phyloP scores from a whole-genome alignment of 2,113 vertebrate genomes.

The Sebastes schlegelii region DNA sequence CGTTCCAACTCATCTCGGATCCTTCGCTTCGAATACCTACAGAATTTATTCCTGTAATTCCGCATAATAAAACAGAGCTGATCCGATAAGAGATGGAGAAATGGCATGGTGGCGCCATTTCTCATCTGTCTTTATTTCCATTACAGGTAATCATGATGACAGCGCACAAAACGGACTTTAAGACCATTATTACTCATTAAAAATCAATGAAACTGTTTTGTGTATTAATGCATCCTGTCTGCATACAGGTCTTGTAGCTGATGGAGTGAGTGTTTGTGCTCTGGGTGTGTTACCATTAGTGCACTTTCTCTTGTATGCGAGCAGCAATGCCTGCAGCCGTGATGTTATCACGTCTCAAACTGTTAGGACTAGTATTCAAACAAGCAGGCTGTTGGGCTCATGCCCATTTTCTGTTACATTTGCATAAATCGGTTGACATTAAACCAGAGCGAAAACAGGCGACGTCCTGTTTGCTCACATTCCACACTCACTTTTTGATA shows the following conservation, averaged over 20 bases:
- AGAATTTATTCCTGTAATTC: constrained; percentile 13
- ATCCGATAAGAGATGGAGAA: constrained; percentile 22
- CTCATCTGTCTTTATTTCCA: constrained; percentile 51
- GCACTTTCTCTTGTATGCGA: constrained; percentile 17
- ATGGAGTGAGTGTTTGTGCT: constrained; percentile 12
- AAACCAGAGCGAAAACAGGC: constrained; percentile 61
- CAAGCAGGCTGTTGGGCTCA: constrained; percentile 32
- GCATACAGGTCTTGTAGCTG: constrained; percentile 23
- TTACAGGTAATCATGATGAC: constrained; percentile 50
- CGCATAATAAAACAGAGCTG: neutral
- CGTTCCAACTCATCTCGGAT: neutral
- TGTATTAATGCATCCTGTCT: constrained; percentile 56
- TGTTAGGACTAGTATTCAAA: constrained; percentile 53
- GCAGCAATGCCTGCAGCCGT: constrained; percentile 43
- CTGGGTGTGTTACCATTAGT: constrained; percentile 27
- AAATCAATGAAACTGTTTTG: constrained; percentile 51
- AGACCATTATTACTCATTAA: constrained; percentile 39
- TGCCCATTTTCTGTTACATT: constrained; percentile 60
- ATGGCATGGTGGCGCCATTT: constrained; percentile 2
- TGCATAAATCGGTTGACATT: constrained; percentile 72
- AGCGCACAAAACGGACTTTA: constrained; percentile 30
- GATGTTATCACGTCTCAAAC: constrained; percentile 57
- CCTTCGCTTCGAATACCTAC: constrained; percentile 2
- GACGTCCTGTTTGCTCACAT: constrained; percentile 58
- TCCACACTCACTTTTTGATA: constrained; percentile 37